Conservation (phyloP, 2,113 vertebrate species). For the Carassius auratus region DNA sequence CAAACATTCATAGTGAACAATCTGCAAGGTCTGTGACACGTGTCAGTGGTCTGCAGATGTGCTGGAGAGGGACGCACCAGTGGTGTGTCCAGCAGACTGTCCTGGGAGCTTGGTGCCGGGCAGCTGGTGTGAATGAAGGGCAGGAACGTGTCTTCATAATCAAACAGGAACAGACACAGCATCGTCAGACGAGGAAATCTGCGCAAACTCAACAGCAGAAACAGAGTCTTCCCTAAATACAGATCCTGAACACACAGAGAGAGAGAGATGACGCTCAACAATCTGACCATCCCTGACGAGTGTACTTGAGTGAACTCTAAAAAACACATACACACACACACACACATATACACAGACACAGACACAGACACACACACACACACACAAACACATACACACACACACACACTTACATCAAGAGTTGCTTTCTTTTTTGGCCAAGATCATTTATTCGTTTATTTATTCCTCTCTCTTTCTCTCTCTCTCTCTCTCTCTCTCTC, state of each 20-base stretch:
- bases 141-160: conserved; percentile 88
- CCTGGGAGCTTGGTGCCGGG: conserved; percentile 56
- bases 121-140: conserved; percentile 93
- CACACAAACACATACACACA: no score
- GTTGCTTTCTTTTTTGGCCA: no score
- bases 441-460: no score
- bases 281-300: background rate
- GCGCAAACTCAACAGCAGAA: conserved; percentile 90
- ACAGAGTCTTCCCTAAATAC: conserved; percentile 89
- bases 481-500: no score
- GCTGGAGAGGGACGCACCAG: background rate
- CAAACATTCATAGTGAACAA: background rate
- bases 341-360: no score
- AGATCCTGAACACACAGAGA: conserved; percentile 56
- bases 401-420: no score
- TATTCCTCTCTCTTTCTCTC: no score
- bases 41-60: background rate
- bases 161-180: conserved; percentile 91
- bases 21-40: background rate
- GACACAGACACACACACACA: no score
- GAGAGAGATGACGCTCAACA: background rate
- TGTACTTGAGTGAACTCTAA: no score
- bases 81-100: background rate
- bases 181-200: conserved; percentile 89
- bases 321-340: no score